Percentiles rank a stretch among this genome's conserved stretches.
Conservation (phyloP, 2,113 vertebrate species). For the Syngnathus typhle region DNA sequence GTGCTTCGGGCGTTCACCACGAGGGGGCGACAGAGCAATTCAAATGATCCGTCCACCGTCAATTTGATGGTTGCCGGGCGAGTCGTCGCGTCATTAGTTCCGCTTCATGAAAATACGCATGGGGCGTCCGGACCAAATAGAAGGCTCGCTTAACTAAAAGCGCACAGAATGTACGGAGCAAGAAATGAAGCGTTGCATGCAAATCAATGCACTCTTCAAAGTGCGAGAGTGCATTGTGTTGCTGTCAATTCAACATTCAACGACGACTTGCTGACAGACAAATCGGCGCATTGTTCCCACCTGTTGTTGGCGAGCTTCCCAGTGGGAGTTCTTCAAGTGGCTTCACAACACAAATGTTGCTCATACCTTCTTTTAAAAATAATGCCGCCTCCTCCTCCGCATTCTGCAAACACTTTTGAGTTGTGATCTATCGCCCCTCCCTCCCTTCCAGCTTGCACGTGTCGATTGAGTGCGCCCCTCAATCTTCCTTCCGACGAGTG, state of each 20-base stretch:
- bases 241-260: neutral
- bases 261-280: neutral
- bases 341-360: neutral
- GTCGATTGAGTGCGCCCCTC: conserved; percentile 5
- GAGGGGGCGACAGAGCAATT: no score
- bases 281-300: neutral
- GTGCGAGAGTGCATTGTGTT: neutral
- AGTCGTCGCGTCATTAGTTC: no score
- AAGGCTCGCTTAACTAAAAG: no score
- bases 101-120: no score
- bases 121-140: no score
- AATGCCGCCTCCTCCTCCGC: neutral
- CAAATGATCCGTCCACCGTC: no score
- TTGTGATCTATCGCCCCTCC: neutral
- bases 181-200: neutral
- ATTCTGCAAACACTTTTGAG: neutral
- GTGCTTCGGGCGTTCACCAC: no score
- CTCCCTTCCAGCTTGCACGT: conserved; percentile 64
- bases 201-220: neutral
- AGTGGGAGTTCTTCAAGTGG: neutral
- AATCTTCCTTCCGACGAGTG: conserved; percentile 21
- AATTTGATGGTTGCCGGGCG: no score
- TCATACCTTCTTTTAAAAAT: conserved; percentile 18
- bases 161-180: neutral
- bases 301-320: neutral